These are phyloP conservation scores for Leucosticte australis DNA, from an alignment of 2,113 vertebrate genomes.

Conservation along the genomic window DNA sequence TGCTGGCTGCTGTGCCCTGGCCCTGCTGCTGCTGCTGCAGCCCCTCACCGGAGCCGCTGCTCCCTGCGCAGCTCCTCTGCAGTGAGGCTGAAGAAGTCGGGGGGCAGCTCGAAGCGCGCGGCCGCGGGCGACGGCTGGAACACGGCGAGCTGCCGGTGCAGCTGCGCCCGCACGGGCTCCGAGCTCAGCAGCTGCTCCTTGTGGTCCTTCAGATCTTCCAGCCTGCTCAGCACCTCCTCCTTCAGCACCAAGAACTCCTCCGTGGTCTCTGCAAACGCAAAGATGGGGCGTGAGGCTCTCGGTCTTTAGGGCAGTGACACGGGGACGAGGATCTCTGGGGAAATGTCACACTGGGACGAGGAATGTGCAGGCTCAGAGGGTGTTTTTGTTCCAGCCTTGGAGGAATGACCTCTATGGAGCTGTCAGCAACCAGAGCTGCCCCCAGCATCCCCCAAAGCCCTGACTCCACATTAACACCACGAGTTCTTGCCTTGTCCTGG, in stretches of 20 bases:
- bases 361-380: neutral
- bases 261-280: constrained; percentile 57
- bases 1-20: fast-evolving
- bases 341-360: fast-evolving
- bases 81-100: constrained; percentile 88
- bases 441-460: neutral
- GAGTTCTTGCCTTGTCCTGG: constrained; percentile 81
- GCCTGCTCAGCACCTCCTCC: constrained; percentile 65
- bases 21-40: neutral
- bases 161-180: constrained; percentile 81
- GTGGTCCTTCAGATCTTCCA: constrained; percentile 76
- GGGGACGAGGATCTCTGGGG: fast-evolving
- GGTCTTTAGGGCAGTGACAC: fast-evolving
- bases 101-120: constrained; percentile 84
- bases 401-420: neutral
- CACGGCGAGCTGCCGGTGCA: constrained; percentile 81
- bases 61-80: constrained; percentile 86
- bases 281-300: fast-evolving
- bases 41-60: constrained; percentile 79
- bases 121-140: constrained; percentile 81
- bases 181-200: constrained; percentile 80
- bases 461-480: neutral
- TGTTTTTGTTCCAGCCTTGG: neutral
- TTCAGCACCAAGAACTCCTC: constrained; percentile 88
- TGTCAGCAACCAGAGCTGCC: neutral